phyloP scores from a whole-genome alignment of 1,140 invertebrate genomes.

The Gryllus bimaculatus region DNA sequence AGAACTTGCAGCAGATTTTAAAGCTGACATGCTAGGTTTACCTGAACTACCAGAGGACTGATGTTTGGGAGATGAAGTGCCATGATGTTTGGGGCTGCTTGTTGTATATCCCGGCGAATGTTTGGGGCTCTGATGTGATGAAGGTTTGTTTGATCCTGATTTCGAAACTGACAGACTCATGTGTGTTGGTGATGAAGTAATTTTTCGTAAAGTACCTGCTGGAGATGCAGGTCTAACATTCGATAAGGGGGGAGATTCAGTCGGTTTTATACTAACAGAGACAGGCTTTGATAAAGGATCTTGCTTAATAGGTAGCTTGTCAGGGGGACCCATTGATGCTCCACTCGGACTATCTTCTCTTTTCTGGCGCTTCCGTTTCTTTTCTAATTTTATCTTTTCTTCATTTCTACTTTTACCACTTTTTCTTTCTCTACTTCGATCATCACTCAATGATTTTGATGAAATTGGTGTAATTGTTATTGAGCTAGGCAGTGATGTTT shows the following conservation, averaged over 20 bases:
- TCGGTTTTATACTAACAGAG: slow-evolving; percentile 61
- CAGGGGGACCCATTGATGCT: slow-evolving; percentile 63
- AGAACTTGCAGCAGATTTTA: slow-evolving; percentile 68
- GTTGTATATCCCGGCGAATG: slow-evolving; percentile 41
- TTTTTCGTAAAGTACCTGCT: slow-evolving; percentile 52
- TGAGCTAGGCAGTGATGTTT: slow-evolving; percentile 56
- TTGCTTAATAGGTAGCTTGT: slow-evolving; percentile 61
- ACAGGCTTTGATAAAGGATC: slow-evolving; percentile 63
- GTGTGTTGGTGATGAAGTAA: slow-evolving; percentile 57
- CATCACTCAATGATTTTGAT: slow-evolving; percentile 47
- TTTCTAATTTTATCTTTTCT: slow-evolving; percentile 58
- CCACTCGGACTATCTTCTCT: slow-evolving; percentile 47
- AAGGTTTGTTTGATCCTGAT: slow-evolving; percentile 11
- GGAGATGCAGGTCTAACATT: slow-evolving; percentile 49
- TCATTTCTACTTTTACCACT: slow-evolving; percentile 45
- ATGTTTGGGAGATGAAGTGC: slow-evolving; percentile 17
- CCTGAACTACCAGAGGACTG: slow-evolving; percentile 53
- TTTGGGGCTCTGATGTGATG: slow-evolving; percentile 42
- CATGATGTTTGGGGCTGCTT: slow-evolving; percentile 18
- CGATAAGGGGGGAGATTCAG: slow-evolving; percentile 46
- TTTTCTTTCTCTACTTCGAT: slow-evolving; percentile 42
- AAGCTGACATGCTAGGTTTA: slow-evolving; percentile 77
- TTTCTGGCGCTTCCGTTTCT: slow-evolving; percentile 62
- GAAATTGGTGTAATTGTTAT: slow-evolving; percentile 71
- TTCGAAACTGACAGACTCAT: slow-evolving; percentile 38